Conservation (phyloP, 2,113 vertebrate genomes). For the Serilophus lunatus region DNA sequence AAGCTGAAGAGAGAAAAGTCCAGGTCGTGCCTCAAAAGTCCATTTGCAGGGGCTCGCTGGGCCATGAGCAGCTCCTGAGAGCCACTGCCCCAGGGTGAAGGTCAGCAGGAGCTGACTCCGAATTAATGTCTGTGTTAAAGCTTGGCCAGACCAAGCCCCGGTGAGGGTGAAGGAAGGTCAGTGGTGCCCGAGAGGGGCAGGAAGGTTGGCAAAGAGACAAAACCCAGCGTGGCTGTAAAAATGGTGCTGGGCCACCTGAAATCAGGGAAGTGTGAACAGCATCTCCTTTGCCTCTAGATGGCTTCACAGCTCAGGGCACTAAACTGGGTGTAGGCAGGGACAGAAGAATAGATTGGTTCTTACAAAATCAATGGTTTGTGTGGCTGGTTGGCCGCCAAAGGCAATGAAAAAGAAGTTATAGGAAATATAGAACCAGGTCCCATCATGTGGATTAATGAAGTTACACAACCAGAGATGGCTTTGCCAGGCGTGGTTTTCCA, state of each 20-base stretch:
- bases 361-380: not conserved
- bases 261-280: rapidly evolving
- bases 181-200: not conserved
- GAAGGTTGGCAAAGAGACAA: not conserved
- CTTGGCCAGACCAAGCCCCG: not conserved
- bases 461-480: rapidly evolving
- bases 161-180: not conserved
- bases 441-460: rapidly evolving
- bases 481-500: not conserved
- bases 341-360: not conserved
- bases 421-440: not conserved
- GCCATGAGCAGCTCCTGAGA: rapidly evolving
- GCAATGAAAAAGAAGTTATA: not conserved
- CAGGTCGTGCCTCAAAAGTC: not conserved
- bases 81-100: not conserved
- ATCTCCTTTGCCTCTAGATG: not conserved
- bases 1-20: not conserved
- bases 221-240: not conserved
- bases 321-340: not conserved
- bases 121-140: not conserved
- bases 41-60: not conserved
- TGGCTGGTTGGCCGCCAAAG: not conserved
- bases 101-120: not conserved
- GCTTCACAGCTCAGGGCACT: not conserved
- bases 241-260: not conserved